Evolutionary conservation across 1,140 invertebrate genomes (phyloP).

Genomic region (Apis cerana): DNA sequence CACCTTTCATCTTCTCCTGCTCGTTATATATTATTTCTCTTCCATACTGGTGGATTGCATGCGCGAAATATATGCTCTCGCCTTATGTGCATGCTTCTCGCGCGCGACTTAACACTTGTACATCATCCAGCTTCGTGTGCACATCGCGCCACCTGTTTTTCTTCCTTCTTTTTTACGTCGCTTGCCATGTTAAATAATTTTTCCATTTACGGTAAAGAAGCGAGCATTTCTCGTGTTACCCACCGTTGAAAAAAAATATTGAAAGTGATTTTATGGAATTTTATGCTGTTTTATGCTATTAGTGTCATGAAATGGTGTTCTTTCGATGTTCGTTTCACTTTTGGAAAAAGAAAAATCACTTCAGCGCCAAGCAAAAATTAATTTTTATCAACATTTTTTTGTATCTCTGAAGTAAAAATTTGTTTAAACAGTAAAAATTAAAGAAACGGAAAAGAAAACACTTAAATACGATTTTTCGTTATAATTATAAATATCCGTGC

Average conservation of each 20-base stretch:
- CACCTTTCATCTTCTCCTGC: neutral
- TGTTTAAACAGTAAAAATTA: neutral
- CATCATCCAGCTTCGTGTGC: constrained; percentile 57
- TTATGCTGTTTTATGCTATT: no score
- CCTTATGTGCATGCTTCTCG: constrained; percentile 37
- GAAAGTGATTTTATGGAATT: no score
- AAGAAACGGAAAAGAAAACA: neutral
- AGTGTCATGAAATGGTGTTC: no score
- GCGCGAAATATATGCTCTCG: constrained; percentile 48
- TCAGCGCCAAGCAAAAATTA: no score
- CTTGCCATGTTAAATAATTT: neutral
- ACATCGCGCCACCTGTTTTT: constrained; percentile 36
- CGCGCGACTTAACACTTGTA: constrained; percentile 57
- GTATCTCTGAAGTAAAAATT: neutral
- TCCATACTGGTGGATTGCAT: constrained; percentile 54
- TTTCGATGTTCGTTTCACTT: no score
- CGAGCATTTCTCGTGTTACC: neutral
- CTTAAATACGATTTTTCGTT: neutral
- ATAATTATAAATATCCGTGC: neutral
- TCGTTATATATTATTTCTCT: constrained; percentile 54
- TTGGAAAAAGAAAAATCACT: no score
- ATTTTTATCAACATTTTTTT: no score
- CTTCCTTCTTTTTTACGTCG: neutral
- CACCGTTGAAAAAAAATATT: no score
- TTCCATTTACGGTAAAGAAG: neutral